phyloP scores from a whole-genome alignment of 2,888 invertebrate genomes.

The Flexamia atlantica region DNA sequence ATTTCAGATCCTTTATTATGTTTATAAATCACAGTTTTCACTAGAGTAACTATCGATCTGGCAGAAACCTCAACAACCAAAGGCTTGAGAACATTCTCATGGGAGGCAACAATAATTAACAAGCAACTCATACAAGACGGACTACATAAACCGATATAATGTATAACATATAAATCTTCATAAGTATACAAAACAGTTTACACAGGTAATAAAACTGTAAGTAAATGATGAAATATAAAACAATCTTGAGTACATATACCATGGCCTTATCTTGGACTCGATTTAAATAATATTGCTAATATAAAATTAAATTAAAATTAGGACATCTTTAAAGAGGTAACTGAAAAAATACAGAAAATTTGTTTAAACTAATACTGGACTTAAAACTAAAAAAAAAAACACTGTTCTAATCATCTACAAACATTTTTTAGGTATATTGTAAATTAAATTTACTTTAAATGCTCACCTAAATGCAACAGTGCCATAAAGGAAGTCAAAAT shows the following conservation, averaged over 20 bases:
- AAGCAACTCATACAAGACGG: background rate
- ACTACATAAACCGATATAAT: background rate
- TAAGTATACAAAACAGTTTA: conserved; percentile 14
- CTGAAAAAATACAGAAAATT: background rate
- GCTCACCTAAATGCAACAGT: conserved; percentile 39
- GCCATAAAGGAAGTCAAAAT: background rate
- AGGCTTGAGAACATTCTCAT: background rate
- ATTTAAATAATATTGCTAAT: conserved; percentile 8
- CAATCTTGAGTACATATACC: background rate
- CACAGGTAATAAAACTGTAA: background rate
- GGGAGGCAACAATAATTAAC: conserved; percentile 1
- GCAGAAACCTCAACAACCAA: background rate
- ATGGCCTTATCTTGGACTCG: conserved; percentile 27
- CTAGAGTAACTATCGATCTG: conserved; percentile 25
- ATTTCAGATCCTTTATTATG: conserved; percentile 46
- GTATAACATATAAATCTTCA: background rate
- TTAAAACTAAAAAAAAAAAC: conserved; percentile 7
- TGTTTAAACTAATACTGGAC: conserved; percentile 16
- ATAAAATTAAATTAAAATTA: conserved; percentile 28
- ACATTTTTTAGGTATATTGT: background rate
- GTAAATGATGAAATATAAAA: background rate
- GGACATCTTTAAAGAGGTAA: background rate
- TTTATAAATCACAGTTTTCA: conserved; percentile 49
- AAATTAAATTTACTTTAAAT: background rate
- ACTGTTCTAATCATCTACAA: conserved; percentile 13